These are phyloP conservation scores for Tachina fera DNA, from an alignment of 2,888 invertebrate species.

Conservation along the genomic window DNA sequence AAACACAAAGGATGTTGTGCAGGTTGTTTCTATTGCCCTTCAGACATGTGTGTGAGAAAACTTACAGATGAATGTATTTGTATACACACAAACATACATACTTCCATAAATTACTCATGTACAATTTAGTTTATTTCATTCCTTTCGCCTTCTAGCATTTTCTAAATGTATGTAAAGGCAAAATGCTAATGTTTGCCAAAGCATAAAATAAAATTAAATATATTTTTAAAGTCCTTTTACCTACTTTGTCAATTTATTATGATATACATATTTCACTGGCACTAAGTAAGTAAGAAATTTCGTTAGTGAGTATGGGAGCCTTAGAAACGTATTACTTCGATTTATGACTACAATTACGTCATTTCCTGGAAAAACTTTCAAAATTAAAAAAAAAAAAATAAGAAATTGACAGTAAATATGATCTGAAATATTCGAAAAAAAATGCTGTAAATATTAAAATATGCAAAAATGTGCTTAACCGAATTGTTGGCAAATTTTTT, in stretches of 20 bases:
- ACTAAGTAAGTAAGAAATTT: not conserved
- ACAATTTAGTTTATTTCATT: not conserved
- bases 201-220: not conserved
- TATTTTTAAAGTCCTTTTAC: not conserved
- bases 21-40: not conserved
- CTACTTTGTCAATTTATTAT: not conserved
- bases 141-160: not conserved
- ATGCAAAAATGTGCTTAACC: too few relatives aligned
- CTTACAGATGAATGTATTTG: not conserved
- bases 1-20: constrained; percentile 9
- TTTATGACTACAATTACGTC: too few relatives aligned
- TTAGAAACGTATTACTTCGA: too few relatives aligned
- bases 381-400: too few relatives aligned
- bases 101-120: not conserved
- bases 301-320: too few relatives aligned
- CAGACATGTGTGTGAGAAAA: not conserved
- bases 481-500: too few relatives aligned
- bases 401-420: too few relatives aligned
- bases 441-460: too few relatives aligned
- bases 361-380: too few relatives aligned
- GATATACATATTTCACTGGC: too few relatives aligned
- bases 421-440: too few relatives aligned
- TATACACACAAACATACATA: not conserved
- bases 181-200: not conserved
- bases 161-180: not conserved